A percentile compares a stretch with the other conserved stretches of the same genome.
phyloP scores from a whole-genome alignment of 2,113 vertebrate genomes.

The Scytalopus superciliaris region DNA sequence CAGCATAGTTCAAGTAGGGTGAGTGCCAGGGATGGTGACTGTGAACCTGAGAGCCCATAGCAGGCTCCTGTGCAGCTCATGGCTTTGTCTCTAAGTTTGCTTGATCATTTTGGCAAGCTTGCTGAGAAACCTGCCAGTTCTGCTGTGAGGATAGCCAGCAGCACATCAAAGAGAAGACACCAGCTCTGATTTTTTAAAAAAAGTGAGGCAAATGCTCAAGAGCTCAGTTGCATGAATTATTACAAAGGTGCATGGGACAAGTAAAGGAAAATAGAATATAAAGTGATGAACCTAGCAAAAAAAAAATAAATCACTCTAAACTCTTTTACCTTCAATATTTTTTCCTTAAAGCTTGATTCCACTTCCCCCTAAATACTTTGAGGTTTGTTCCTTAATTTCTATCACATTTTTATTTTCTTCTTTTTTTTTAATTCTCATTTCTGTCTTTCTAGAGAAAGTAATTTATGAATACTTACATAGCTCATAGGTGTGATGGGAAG shows the following conservation, averaged over 20 bases:
- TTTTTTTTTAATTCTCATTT: neutral
- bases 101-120: neutral
- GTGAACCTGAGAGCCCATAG: neutral
- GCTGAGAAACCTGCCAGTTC: neutral
- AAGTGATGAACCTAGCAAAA: neutral
- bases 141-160: neutral
- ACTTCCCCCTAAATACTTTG: neutral
- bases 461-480: neutral
- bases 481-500: neutral
- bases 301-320: neutral
- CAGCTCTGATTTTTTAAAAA: neutral
- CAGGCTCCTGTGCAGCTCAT: neutral
- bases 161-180: neutral
- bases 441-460: neutral
- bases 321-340: neutral
- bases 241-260: neutral
- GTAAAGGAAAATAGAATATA: neutral
- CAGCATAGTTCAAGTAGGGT: neutral
- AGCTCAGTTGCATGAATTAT: neutral
- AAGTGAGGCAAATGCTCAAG: neutral
- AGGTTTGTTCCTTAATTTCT: neutral
- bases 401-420: neutral
- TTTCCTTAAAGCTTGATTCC: neutral
- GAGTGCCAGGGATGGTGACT: neutral
- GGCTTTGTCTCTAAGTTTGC: neutral